phyloP scores from a whole-genome alignment of 2,797 vertebrate species.

The Acridotheres tristis region DNA sequence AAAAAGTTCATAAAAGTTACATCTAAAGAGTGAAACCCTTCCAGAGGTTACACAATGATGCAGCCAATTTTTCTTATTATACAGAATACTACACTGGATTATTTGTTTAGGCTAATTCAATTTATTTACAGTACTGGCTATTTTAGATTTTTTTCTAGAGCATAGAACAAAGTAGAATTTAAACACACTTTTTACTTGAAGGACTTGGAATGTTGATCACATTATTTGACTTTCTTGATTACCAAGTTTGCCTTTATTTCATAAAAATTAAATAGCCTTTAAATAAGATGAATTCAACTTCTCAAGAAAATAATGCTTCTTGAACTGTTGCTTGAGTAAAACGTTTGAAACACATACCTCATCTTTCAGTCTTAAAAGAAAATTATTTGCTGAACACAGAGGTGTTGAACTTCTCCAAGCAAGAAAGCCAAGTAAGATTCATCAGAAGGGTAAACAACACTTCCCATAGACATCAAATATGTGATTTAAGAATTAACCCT shows the following conservation, averaged over 20 bases:
- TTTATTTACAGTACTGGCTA: background rate
- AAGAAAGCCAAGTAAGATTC: slow-evolving; percentile 20
- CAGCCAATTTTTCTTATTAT: background rate
- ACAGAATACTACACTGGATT: background rate
- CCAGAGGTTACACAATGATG: background rate
- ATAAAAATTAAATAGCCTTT: background rate
- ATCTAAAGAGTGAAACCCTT: background rate
- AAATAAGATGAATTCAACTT: background rate
- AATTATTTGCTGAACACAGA: slow-evolving; percentile 18
- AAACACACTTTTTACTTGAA: background rate
- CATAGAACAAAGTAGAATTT: background rate
- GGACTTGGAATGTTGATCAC: background rate
- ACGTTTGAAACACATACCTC: background rate
- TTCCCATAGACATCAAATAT: background rate
- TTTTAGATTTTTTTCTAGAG: background rate
- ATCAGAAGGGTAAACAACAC: background rate
- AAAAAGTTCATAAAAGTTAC: background rate
- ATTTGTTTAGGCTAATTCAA: background rate
- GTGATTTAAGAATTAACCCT: slow-evolving; percentile 38
- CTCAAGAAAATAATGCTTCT: background rate
- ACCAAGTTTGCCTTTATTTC: background rate
- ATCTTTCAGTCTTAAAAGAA: background rate
- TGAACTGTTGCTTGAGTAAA: background rate
- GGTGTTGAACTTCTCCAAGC: background rate
- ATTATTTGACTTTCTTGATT: background rate